Percentiles rank a stretch among this genome's conserved stretches.
Evolutionary conservation across 2,113 vertebrate species (phyloP).

Genomic region (Seriola dumerili): DNA sequence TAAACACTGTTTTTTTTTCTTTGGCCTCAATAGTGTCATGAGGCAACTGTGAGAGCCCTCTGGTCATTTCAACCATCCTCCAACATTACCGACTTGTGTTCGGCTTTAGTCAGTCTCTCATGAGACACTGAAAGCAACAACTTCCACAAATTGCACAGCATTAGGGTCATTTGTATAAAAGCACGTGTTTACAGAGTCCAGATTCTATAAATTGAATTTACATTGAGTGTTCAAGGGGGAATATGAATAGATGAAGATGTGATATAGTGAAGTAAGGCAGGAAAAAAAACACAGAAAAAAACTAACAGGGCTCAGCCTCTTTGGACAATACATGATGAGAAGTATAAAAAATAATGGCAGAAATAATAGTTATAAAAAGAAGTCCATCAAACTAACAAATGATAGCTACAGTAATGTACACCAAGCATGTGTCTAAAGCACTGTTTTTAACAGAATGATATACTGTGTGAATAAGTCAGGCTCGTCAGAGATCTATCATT

Average conservation of each 20-base stretch:
- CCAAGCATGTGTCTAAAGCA: slow-evolving; percentile 1
- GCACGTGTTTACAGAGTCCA: not conserved
- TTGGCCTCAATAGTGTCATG: slow-evolving; percentile 22
- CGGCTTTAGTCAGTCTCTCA: not conserved
- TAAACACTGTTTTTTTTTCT: slow-evolving; percentile 18
- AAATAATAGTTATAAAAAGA: slow-evolving; percentile 28
- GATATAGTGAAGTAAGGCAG: not conserved
- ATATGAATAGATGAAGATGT: slow-evolving; percentile 2
- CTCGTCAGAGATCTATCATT: slow-evolving; percentile 18
- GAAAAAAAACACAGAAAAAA: no score
- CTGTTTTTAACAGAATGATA: not conserved
- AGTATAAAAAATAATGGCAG: slow-evolving; percentile 7
- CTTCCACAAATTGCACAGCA: slow-evolving; percentile 38
- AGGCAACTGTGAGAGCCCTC: not conserved
- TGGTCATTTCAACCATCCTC: not conserved
- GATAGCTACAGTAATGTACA: slow-evolving; percentile 21
- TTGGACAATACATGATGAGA: not conserved
- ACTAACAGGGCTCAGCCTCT: not conserved
- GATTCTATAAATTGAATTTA: slow-evolving; percentile 13
- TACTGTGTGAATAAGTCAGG: not conserved
- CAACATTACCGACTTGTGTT: not conserved
- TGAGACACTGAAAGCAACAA: slow-evolving; percentile 4
- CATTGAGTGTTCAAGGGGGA: not conserved
- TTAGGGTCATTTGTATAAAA: slow-evolving; percentile 55
- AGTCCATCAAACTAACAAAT: not conserved